phyloP scores from a whole-genome alignment of 1,140 invertebrate genomes.

The Heliconius congener region DNA sequence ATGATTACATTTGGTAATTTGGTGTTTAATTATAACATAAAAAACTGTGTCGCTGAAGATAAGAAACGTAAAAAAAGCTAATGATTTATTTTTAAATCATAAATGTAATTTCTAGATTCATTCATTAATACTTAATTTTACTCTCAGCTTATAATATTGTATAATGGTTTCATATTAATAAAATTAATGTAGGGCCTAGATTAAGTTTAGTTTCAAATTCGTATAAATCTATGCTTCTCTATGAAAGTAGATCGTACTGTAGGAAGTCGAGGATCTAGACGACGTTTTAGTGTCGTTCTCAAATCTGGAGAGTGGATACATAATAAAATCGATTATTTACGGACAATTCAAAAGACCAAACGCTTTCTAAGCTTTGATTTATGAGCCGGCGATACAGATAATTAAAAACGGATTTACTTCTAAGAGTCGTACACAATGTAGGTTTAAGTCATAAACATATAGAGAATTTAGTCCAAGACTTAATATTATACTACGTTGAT shows the following conservation, averaged over 20 bases:
- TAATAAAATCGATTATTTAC: constrained; percentile 40
- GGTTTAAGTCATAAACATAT: constrained; percentile 24
- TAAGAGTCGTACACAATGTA: constrained; percentile 17
- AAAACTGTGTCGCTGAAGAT: no score
- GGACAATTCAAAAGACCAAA: constrained; percentile 31
- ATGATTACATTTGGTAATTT: no score
- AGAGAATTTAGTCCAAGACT: constrained; percentile 20
- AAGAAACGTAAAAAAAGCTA: no score
- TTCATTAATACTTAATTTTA: no score
- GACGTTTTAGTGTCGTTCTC: constrained; percentile 34
- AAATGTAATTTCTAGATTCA: no score
- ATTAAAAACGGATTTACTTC: constrained; percentile 33
- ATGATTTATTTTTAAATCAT: no score
- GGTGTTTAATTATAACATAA: no score
- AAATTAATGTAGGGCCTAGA: background rate
- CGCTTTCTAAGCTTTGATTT: constrained; percentile 43
- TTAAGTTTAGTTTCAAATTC: background rate
- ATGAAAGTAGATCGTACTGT: background rate
- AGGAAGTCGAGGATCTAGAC: constrained; percentile 16
- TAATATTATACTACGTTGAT: background rate
- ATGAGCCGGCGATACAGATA: constrained; percentile 28
- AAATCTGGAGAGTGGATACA: constrained; percentile 38
- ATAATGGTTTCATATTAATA: background rate
- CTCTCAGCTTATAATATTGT: no score
- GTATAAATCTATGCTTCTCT: constrained; percentile 4